Conservation (phyloP, 2,797 vertebrate species). For the Oophaga sylvatica region DNA sequence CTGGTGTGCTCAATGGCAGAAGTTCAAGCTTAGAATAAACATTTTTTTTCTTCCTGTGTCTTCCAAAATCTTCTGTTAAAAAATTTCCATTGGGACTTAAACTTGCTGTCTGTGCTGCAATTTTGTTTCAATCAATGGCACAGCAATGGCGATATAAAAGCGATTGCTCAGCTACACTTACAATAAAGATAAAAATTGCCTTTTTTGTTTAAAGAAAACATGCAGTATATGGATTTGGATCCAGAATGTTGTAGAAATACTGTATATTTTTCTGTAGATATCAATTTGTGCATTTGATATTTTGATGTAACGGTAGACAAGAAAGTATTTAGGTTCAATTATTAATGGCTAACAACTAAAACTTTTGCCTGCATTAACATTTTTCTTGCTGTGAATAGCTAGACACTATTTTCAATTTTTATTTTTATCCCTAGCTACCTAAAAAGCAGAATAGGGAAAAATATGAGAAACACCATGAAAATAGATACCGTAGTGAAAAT, state of each 20-base stretch:
- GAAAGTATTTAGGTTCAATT: neutral
- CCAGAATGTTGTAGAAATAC: neutral
- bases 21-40: constrained; percentile 40
- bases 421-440: neutral
- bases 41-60: constrained; percentile 30
- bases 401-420: neutral
- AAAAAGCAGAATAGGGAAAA: neutral
- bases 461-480: neutral
- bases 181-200: constrained; percentile 35
- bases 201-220: constrained; percentile 27
- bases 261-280: neutral
- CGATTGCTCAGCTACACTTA: constrained; percentile 41
- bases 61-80: constrained; percentile 42
- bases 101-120: constrained; percentile 48
- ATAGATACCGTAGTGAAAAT: neutral
- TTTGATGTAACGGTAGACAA: neutral
- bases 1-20: constrained; percentile 3
- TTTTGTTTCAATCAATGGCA: constrained; percentile 51
- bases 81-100: constrained; percentile 51
- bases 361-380: neutral
- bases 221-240: neutral
- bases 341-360: neutral
- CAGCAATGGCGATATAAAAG: constrained; percentile 48
- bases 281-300: too few species aligned
- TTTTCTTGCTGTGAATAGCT: neutral